Evolutionary conservation across 1,140 invertebrate genomes (phyloP).

Genomic region (Elymnias hypermnestra): DNA sequence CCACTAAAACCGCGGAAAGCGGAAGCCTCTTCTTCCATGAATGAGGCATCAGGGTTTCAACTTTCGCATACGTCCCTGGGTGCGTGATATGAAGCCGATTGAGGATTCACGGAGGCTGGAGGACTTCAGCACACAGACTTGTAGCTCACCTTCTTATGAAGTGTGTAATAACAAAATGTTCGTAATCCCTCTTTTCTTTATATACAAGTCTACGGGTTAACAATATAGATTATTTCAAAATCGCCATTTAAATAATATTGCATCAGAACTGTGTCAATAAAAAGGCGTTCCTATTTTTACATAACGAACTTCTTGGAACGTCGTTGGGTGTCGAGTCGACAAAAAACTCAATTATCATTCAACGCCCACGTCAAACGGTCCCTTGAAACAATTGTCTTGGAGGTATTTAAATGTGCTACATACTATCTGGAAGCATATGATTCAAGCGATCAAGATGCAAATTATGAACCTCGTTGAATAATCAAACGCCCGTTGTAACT

Average conservation of each 20-base stretch:
- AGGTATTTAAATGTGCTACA: constrained; percentile 8
- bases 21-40: no score
- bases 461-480: constrained; percentile 22
- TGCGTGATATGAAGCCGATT: no score
- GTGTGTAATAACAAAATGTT: no score
- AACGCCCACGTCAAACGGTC: constrained; percentile 11
- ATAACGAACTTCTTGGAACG: constrained; percentile 12
- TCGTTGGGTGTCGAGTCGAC: constrained; percentile 4
- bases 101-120: no score
- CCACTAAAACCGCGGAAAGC: no score
- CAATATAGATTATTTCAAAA: no score
- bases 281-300: constrained; percentile 5
- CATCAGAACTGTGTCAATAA: not conserved
- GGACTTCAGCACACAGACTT: no score
- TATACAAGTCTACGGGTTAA: no score
- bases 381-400: constrained; percentile 7
- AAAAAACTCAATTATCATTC: constrained; percentile 20
- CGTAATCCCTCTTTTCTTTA: no score
- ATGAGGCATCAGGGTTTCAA: no score
- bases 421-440: constrained; percentile 15
- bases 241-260: not conserved
- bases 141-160: no score
- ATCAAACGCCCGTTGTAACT: constrained; percentile 10
- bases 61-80: no score
- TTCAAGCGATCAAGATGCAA: constrained; percentile 20